Base-by-base conservation (phyloP, 64 coral and sea anemone species). In the Montipora sp. region DNA sequence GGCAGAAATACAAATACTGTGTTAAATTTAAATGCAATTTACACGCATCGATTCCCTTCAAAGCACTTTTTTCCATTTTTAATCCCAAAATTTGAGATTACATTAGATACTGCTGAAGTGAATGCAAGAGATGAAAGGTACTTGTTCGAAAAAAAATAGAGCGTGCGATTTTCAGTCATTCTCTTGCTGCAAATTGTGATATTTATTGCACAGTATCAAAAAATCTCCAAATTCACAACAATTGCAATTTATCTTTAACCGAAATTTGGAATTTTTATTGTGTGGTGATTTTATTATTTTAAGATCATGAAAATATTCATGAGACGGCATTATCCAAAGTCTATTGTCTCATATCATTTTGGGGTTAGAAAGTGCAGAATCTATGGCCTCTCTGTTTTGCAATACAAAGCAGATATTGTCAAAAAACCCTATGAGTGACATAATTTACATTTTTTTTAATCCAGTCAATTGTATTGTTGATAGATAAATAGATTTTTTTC, bases 241-340 rank as follows among this genome's bases (percentile, higher is more conserved):
- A 5, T 23, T 59, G 27, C 21, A 19, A 49, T 49, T 18, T 47
- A 46, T 9, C 4, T 76, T 45, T 47, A 47, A 76, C 74, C 74
- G 8, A 76, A 76, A 76, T 77, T 51, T 78, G 47, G 15, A 8
- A 78, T 47, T 78, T 78, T 48, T 7, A 48, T 78, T 18, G 44
- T 13, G 3, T 13, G 14, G 12, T 7, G 13, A 7, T 78, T 77
- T 18, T 49, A 48, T 19, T 48, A 49, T 6, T 19, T 20, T 23
- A 3, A 48, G 27, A 48, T 84, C 18, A 84, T 61, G 14, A 69
- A 84, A 84, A 68, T 84, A 69, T 84, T 69, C 7, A 47, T 71
- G 43, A 68, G 81, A 84, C 81, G 24, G 36, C 36, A 65, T 84
- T 68, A 84, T 66, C 81, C 27, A 67, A 67, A 84, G 36, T 36